phyloP scores from a whole-genome alignment of 2,797 vertebrate species.

The Florisuga fusca region DNA sequence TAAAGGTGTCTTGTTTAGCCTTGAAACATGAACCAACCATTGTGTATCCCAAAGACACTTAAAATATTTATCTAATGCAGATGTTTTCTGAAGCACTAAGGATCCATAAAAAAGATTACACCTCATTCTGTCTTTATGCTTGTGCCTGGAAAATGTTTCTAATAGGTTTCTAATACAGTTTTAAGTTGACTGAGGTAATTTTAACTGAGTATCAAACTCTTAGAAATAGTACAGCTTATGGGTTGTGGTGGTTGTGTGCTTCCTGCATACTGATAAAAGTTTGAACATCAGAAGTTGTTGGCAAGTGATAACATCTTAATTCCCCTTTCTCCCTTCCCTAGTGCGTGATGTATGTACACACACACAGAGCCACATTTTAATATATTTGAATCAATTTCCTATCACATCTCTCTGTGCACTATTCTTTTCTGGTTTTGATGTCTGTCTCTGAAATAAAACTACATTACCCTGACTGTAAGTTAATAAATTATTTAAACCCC shows the following conservation, averaged over 20 bases:
- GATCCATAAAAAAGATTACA: background rate
- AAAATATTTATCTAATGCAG: background rate
- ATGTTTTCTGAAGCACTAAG: background rate
- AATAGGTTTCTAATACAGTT: background rate
- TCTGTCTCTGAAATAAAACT: background rate
- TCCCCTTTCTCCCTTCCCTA: background rate
- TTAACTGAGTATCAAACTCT: background rate
- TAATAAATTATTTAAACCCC: background rate
- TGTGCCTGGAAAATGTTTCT: constrained; percentile 7
- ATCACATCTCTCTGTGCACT: background rate
- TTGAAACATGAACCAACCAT: background rate
- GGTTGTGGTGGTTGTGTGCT: background rate
- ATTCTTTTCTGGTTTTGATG: background rate
- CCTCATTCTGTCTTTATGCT: background rate
- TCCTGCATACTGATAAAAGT: background rate
- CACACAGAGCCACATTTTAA: background rate
- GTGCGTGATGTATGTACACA: rapidly evolving
- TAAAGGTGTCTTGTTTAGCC: background rate
- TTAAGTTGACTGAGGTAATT: background rate
- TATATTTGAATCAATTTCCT: background rate
- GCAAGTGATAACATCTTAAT: background rate
- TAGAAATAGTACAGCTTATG: background rate
- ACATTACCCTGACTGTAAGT: background rate
- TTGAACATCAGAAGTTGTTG: background rate
- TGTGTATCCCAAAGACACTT: background rate